Conservation (phyloP, 2,113 vertebrate genomes). For the Cnemophilus loriae region DNA sequence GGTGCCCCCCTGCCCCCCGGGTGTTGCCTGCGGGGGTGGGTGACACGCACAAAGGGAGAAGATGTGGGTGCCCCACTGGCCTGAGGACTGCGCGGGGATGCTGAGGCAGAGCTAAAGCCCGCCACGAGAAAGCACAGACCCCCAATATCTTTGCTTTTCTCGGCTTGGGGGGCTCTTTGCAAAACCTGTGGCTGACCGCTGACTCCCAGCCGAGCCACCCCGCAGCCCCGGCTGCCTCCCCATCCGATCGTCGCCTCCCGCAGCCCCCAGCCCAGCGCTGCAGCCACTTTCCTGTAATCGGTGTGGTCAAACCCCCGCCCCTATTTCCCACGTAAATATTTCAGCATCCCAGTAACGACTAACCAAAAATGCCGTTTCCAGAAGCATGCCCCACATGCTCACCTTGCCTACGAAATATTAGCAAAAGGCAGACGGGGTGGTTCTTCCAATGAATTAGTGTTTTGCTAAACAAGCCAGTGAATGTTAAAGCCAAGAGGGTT, state of each 20-base stretch:
- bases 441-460: not conserved
- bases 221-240: not conserved
- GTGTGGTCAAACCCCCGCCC: not conserved
- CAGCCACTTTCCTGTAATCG: not conserved
- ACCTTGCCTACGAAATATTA: not conserved
- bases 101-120: not conserved
- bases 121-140: fast-evolving
- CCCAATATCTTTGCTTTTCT: not conserved
- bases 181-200: not conserved
- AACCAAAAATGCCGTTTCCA: not conserved
- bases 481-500: conserved; percentile 34
- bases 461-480: conserved; percentile 24
- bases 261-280: not conserved
- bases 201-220: not conserved
- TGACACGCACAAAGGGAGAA: not conserved
- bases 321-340: not conserved
- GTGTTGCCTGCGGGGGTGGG: not conserved
- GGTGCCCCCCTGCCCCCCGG: not conserved
- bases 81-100: not conserved
- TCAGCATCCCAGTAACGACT: not conserved
- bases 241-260: fast-evolving
- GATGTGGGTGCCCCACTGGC: not conserved
- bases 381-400: not conserved
- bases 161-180: not conserved
- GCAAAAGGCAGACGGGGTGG: not conserved